Percentiles rank a stretch among this genome's conserved stretches.
phyloP scores from a whole-genome alignment of 2,113 vertebrate genomes.

The Otocyon megalotis region DNA sequence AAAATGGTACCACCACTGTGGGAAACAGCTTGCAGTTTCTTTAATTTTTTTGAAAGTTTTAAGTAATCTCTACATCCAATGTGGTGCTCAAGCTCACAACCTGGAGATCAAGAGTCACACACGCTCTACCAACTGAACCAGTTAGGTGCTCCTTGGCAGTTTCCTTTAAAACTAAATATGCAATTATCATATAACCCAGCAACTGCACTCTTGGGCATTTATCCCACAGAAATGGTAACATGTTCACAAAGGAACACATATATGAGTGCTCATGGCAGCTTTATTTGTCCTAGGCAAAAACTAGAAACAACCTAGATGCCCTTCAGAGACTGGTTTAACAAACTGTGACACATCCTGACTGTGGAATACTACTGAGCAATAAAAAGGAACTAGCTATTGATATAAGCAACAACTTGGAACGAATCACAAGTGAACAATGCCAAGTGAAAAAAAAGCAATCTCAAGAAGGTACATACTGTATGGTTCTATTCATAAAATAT shows the following conservation, averaged over 20 bases:
- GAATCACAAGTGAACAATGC: neutral
- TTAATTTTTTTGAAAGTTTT: neutral
- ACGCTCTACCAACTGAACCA: neutral
- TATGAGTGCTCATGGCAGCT: neutral
- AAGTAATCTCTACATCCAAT: neutral
- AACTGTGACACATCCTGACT: neutral
- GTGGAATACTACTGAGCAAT: neutral
- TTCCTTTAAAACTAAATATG: slow-evolving; percentile 43
- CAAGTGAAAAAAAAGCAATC: neutral
- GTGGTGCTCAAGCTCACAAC: neutral
- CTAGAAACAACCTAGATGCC: neutral
- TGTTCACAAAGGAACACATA: neutral
- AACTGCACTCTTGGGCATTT: neutral
- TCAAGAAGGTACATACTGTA: neutral
- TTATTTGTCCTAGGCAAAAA: neutral
- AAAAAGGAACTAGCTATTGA: neutral
- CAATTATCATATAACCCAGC: slow-evolving; percentile 12
- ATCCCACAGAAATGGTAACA: slow-evolving; percentile 7
- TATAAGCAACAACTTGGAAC: neutral
- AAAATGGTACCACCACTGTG: neutral
- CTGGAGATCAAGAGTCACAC: neutral
- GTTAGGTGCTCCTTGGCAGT: neutral
- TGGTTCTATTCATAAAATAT: slow-evolving; percentile 17
- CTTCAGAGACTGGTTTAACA: neutral
- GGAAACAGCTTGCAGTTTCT: neutral